These are phyloP conservation scores for Drosophila acutilabella DNA, from an alignment of 2,888 invertebrate genomes.

Conservation along the genomic window DNA sequence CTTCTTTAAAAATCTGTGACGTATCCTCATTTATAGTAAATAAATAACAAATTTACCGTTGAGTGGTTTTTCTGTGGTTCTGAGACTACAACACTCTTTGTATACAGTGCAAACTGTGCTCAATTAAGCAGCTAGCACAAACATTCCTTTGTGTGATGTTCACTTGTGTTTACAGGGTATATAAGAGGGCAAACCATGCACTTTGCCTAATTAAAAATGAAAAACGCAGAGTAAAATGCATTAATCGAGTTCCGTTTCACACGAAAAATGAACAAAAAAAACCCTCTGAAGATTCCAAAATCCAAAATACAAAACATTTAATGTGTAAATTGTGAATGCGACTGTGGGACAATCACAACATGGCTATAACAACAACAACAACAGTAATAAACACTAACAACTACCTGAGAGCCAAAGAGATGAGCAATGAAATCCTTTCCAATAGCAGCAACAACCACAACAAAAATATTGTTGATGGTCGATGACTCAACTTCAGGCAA, in stretches of 20 bases:
- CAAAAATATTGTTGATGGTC: slow-evolving; percentile 68
- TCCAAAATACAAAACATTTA: slow-evolving; percentile 2
- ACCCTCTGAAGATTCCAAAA: slow-evolving; percentile 17
- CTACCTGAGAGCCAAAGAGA: slow-evolving; percentile 54
- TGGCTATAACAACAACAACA: slow-evolving; percentile 48
- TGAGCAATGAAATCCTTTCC: slow-evolving; percentile 78
- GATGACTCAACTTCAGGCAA: slow-evolving; percentile 68
- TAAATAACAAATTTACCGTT: too few relatives aligned
- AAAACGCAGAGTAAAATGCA: slow-evolving; percentile 58
- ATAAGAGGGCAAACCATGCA: slow-evolving; percentile 28
- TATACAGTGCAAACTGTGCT: neutral
- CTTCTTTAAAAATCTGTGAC: too few relatives aligned
- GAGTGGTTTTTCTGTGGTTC: neutral
- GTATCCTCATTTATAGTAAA: too few relatives aligned
- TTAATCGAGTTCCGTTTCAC: slow-evolving; percentile 43
- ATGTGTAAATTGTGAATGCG: slow-evolving; percentile 34
- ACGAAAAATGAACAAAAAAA: neutral
- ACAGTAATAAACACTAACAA: slow-evolving; percentile 39
- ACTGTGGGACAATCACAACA: slow-evolving; percentile 61
- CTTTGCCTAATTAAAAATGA: slow-evolving; percentile 76
- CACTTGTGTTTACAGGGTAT: slow-evolving; percentile 11
- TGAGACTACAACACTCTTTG: neutral
- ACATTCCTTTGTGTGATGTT: neutral
- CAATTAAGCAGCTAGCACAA: slow-evolving; percentile 4
- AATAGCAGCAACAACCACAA: slow-evolving; percentile 58